Conservation (phyloP, 2,888 invertebrate species). For the Temnothorax ravouxi region DNA sequence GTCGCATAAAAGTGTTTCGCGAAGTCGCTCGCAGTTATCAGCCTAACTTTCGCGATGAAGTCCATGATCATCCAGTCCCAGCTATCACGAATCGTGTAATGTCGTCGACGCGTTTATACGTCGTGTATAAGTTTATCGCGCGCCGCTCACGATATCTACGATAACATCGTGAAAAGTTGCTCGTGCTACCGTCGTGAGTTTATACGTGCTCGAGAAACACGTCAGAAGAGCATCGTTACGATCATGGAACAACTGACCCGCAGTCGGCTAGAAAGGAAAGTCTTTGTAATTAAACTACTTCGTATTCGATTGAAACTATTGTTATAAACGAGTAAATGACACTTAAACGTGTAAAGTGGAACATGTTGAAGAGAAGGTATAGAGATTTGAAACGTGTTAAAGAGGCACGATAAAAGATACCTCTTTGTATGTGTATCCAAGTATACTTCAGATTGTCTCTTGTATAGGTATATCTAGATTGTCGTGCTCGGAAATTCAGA, state of each 20-base stretch:
- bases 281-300: not conserved
- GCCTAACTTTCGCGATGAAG: constrained; percentile 10
- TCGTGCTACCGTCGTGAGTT: not conserved
- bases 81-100: not conserved
- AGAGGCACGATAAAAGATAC: not conserved
- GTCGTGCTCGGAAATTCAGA: constrained; percentile 8
- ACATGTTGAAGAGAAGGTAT: not conserved
- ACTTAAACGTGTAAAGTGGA: not conserved
- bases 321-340: no score
- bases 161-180: constrained; percentile 22
- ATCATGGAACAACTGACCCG: not conserved
- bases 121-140: constrained; percentile 36
- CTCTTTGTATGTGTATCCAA: not conserved
- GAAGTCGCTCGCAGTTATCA: constrained; percentile 31
- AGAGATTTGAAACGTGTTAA: not conserved
- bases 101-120: constrained; percentile 11
- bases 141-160: constrained; percentile 12
- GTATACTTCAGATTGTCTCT: not conserved
- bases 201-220: not conserved
- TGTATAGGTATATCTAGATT: not conserved
- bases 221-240: not conserved
- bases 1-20: constrained; percentile 24
- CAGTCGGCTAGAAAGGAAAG: not conserved
- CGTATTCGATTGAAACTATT: not conserved
- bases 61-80: not conserved